Conservation (phyloP, 2,113 vertebrate genomes). For the Sebastes schlegelii region DNA sequence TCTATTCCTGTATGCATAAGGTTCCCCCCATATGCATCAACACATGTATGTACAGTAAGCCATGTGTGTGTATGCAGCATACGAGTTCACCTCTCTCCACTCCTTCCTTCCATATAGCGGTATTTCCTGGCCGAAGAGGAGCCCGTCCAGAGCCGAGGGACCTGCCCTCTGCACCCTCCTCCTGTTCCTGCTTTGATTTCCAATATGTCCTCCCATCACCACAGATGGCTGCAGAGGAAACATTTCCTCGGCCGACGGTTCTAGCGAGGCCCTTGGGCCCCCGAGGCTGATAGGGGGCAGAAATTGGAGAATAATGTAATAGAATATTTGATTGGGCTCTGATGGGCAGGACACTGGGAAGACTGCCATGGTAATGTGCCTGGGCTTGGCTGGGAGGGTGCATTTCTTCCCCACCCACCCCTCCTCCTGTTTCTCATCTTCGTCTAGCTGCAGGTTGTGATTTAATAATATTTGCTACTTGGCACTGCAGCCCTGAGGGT, state of each 20-base stretch:
- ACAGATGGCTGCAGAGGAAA: slow-evolving; percentile 90
- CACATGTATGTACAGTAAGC: slow-evolving; percentile 30
- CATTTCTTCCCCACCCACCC: slow-evolving; percentile 2
- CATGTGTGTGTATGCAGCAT: slow-evolving; percentile 6
- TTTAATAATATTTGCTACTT: slow-evolving; percentile 64
- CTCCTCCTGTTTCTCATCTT: slow-evolving; percentile 34
- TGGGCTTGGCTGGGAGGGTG: slow-evolving; percentile 43
- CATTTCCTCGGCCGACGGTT: slow-evolving; percentile 83
- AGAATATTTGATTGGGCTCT: slow-evolving; percentile 86
- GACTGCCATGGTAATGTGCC: slow-evolving; percentile 63
- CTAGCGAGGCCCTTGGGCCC: slow-evolving; percentile 82
- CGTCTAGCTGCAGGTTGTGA: slow-evolving; percentile 43
- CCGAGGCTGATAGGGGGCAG: slow-evolving; percentile 77
- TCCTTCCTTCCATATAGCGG: slow-evolving; percentile 34
- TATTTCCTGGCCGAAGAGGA: slow-evolving; percentile 66
- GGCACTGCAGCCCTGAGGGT: slow-evolving; percentile 15
- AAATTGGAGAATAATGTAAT: slow-evolving; percentile 92
- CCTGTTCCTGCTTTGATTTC: slow-evolving; percentile 86
- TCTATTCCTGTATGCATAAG: slow-evolving; percentile 19
- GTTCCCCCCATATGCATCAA: slow-evolving; percentile 1
- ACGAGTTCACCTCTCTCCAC: slow-evolving; percentile 22
- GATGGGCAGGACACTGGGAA: slow-evolving; percentile 75
- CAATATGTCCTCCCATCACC: slow-evolving; percentile 88
- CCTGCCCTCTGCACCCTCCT: slow-evolving; percentile 80
- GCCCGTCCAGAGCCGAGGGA: slow-evolving; percentile 68